Evolutionary conservation across 2,888 invertebrate species (phyloP), one percentile per base, ranked within the genome.

Genomic region (Brachycybe producta): DNA sequence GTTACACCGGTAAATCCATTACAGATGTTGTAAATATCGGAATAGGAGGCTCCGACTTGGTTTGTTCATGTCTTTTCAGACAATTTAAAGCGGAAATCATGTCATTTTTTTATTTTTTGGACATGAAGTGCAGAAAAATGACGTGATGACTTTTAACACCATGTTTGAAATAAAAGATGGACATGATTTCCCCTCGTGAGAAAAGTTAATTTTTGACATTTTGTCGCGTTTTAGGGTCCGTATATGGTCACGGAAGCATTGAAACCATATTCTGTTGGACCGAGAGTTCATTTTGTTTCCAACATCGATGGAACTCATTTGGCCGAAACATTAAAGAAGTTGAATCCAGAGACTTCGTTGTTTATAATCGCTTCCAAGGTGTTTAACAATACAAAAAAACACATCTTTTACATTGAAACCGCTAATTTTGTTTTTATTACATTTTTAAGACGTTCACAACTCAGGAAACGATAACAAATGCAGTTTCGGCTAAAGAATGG

Each of bases 241-340:
- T 72, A 94, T 41, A 98, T 98, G 98, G 98, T 95, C 38, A 95
- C 95, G 0, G 98, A 99, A 71, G 94, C 97, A 0, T 73, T 99
- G 48, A 90, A 91, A 62, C 84, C 90, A 13, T 94, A 82, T 64
- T 82, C 81, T 59, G 76, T 81, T 60, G 91, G 92, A 1, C 79
- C 94, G 3, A 80, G 80, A 58, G 75, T 81, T 42, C 94, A 99
- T 68, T 99, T 98, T 70, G 94, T 98, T 0, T 97, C 97, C 2
- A 99, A 99, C 67, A 91, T 99, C 62, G 98, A 99, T 72, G 98
- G 98, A 41, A 98, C 98, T 3, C 98, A 99, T 67, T 70, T 98
- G 61, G 91, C 88, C 0, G 92, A 95, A 68, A 85, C 87, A 3
- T 72, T 97, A 54, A 90, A 88, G 65, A 80, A 80, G 57, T 72